phyloP scores from a whole-genome alignment of 2,113 vertebrate species.

The Mirounga angustirostris region DNA sequence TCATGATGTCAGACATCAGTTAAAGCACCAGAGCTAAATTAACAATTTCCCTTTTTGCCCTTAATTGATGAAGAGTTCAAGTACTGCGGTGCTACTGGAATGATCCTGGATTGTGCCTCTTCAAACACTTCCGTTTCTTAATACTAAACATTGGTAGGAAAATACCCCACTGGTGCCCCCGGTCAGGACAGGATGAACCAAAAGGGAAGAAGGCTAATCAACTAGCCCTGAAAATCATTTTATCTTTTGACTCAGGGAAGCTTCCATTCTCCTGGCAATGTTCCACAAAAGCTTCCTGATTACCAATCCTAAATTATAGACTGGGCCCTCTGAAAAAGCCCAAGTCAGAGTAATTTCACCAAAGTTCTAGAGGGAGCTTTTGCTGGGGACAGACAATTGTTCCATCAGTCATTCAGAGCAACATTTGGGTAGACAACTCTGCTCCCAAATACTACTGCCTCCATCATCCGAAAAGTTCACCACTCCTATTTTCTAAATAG shows the following conservation, averaged over 20 bases:
- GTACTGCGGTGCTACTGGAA: background rate
- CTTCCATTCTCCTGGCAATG: background rate
- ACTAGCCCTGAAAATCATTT: background rate
- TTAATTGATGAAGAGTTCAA: constrained; percentile 22
- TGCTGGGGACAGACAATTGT: background rate
- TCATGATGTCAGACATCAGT: background rate
- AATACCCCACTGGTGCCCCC: background rate
- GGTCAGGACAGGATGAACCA: background rate
- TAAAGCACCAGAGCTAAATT: constrained; percentile 33
- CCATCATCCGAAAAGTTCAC: background rate
- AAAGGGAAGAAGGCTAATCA: background rate
- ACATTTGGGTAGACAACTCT: background rate
- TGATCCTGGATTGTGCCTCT: background rate
- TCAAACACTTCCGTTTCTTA: background rate
- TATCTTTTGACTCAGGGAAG: background rate
- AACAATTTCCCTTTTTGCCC: constrained; percentile 56
- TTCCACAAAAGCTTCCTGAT: constrained; percentile 20
- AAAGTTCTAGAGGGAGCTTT: background rate
- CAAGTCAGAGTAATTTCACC: background rate
- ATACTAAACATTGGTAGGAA: constrained; percentile 17
- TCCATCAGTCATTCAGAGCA: constrained; percentile 37
- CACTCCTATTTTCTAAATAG: constrained; percentile 20
- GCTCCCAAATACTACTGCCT: background rate
- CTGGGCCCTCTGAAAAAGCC: background rate
- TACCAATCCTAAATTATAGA: background rate